Conservation (phyloP, 2,113 vertebrate species). For the Rhinichthys klamathensis region DNA sequence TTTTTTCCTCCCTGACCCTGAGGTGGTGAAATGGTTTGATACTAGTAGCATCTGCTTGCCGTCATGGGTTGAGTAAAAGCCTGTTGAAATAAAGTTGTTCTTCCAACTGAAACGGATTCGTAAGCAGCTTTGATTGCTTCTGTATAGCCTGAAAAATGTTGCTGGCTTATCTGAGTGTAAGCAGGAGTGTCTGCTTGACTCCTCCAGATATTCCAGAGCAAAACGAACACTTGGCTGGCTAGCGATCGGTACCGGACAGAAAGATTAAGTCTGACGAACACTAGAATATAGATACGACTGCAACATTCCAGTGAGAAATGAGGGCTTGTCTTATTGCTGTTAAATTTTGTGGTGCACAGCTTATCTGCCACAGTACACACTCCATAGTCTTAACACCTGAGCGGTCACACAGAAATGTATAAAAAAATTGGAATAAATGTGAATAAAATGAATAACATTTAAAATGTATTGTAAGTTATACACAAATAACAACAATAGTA, state of each 20-base stretch:
- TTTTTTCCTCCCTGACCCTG: not conserved
- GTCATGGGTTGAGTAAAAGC: constrained; percentile 12
- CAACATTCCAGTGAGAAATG: constrained; percentile 4
- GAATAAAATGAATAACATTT: not conserved
- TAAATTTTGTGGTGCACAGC: not conserved
- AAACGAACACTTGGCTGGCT: constrained; percentile 1
- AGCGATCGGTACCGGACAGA: constrained; percentile 4
- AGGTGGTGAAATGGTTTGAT: constrained; percentile 26
- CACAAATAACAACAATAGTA: too few species aligned
- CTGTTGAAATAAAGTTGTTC: constrained; percentile 14
- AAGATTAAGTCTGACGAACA: constrained; percentile 22
- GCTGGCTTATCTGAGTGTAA: constrained; percentile 42
- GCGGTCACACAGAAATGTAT: not conserved
- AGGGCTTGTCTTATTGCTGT: constrained; percentile 1
- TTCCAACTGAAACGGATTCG: constrained; percentile 45
- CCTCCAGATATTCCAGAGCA: constrained; percentile 27
- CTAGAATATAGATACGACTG: constrained; percentile 3
- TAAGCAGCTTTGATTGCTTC: constrained; percentile 46
- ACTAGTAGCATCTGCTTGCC: not conserved
- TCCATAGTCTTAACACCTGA: not conserved
- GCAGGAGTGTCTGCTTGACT: constrained; percentile 45
- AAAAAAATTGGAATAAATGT: not conserved
- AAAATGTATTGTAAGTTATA: too few species aligned
- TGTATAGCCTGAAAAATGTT: constrained; percentile 37
- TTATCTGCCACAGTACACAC: not conserved